phyloP scores from a whole-genome alignment of 1,140 invertebrate genomes.

The Eupristina koningsbergeri region DNA sequence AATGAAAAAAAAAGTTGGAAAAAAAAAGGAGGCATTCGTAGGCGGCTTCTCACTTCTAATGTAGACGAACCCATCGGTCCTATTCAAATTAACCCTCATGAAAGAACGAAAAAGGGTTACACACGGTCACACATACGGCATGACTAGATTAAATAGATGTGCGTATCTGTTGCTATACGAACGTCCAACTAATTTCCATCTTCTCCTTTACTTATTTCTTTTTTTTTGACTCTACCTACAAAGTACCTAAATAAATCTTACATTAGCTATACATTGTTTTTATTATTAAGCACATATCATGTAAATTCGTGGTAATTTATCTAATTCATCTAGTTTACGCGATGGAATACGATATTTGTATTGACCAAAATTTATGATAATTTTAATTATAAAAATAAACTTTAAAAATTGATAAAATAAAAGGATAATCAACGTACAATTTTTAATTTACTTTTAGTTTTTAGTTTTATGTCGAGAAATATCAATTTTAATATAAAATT shows the following conservation, averaged over 20 bases:
- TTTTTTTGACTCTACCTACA: background rate
- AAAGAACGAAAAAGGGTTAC: constrained; percentile 61
- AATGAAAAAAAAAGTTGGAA: constrained; percentile 53
- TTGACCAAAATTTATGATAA: background rate
- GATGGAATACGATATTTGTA: constrained; percentile 5
- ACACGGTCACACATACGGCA: constrained; percentile 61
- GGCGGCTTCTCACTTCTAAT: constrained; percentile 53
- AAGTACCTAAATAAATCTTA: background rate
- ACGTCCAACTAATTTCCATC: constrained; percentile 50
- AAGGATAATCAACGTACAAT: too few relatives aligned
- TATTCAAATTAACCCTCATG: constrained; percentile 72
- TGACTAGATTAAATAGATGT: constrained; percentile 64
- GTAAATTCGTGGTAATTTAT: constrained; percentile 3
- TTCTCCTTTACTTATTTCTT: constrained; percentile 29
- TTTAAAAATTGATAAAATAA: too few relatives aligned
- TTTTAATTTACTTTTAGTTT: too few relatives aligned
- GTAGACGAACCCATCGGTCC: constrained; percentile 56
- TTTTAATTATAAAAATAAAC: too few relatives aligned
- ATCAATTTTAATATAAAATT: too few relatives aligned
- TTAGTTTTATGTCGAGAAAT: too few relatives aligned
- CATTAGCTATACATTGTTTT: constrained; percentile 40
- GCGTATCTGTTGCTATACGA: constrained; percentile 64
- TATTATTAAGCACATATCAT: constrained; percentile 40
- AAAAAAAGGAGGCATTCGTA: constrained; percentile 59
- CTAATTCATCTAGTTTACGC: background rate